Percentiles rank a stretch among this genome's conserved stretches.
These are phyloP conservation scores for Onthophagus taurus DNA, from an alignment of 1,140 invertebrate species.

Conservation along the genomic window DNA sequence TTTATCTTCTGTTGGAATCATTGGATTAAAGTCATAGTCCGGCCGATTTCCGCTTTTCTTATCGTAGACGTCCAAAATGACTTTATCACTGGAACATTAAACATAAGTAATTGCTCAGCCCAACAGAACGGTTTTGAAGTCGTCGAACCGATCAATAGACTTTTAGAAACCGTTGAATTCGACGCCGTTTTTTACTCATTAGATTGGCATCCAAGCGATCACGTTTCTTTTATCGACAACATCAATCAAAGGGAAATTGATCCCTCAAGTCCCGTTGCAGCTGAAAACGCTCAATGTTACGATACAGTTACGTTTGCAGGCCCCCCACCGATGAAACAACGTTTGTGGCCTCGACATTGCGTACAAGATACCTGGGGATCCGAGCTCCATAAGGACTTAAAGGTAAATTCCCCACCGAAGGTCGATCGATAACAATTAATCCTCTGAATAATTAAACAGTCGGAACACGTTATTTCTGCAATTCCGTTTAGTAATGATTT, in stretches of 20 bases:
- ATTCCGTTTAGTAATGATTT: too few species aligned
- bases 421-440: too few species aligned
- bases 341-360: conserved; percentile 91
- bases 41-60: conserved; percentile 82
- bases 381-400: conserved; percentile 84
- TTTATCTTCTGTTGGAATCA: conserved; percentile 75
- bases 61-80: conserved; percentile 98
- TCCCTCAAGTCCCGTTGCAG: conserved; percentile 54
- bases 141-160: conserved; percentile 82
- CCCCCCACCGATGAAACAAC: conserved; percentile 72
- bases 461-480: too few species aligned
- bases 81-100: conserved; percentile 90
- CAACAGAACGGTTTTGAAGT: conserved; percentile 82
- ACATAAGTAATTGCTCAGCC: conserved; percentile 86
- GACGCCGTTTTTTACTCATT: conserved; percentile 90
- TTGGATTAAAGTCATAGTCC: conserved; percentile 78
- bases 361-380: conserved; percentile 92
- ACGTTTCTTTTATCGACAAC: conserved; percentile 95
- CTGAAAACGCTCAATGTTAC: conserved; percentile 70
- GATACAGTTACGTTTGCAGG: conserved; percentile 88
- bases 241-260: conserved; percentile 59
- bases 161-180: conserved; percentile 78
- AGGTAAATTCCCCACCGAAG: conserved; percentile 45
- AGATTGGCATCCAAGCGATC: conserved; percentile 95
- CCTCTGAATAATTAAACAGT: too few species aligned